Base-by-base conservation (phyloP, 2,888 invertebrate genomes). In the Leptopilina syphax region DNA sequence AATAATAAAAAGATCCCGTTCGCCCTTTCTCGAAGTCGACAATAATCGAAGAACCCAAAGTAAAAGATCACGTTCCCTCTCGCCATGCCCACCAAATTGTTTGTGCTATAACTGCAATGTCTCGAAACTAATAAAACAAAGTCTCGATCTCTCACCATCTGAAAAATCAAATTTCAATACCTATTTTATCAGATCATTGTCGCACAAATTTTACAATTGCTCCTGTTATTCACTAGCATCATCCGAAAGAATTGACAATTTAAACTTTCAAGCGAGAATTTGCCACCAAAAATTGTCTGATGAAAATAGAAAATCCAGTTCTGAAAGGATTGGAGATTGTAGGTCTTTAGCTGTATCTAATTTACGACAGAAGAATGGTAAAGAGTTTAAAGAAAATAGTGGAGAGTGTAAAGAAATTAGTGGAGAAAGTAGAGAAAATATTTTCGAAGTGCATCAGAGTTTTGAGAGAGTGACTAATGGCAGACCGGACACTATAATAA, bases 61-160 rank as follows among this genome's bases (percentile, higher is more conserved):
- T 44, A 85, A 87, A 82, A 86, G 89, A 12, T 87, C 88, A n/a
- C 87, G 88, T 1, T 89, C 89, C 34, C 82, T 88, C 18, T 89
- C 89, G 41, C 88, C 88, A 0, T 84, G 83, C 18, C 80, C 76
- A 7, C 82, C 79, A 65, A 84, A 80, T 50, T 90, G 90, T 83
- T 83, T 86, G 65, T 90, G 90, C 81, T 90, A 91, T 84, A 90
- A 91, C 80, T 91, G 90, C 85, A 90, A 89, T 83, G 89, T 91
- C 0, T 89, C 89, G 10, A 87, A 89, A 81, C 84, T 90, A 82
- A 90, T 91, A n/a, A 70, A 87, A 34, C 87, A 86, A 66, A 90
- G 90, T 79, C 82, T 85, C 47, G 87, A 89, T 60, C 84, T 90
- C 13, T 87, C 89, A 10, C 87, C 88, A 0, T 80, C 87, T n/a